These are phyloP conservation scores for Pollenia griseotomentosa DNA, from an alignment of 2,888 invertebrate genomes.

Conservation along the genomic window DNA sequence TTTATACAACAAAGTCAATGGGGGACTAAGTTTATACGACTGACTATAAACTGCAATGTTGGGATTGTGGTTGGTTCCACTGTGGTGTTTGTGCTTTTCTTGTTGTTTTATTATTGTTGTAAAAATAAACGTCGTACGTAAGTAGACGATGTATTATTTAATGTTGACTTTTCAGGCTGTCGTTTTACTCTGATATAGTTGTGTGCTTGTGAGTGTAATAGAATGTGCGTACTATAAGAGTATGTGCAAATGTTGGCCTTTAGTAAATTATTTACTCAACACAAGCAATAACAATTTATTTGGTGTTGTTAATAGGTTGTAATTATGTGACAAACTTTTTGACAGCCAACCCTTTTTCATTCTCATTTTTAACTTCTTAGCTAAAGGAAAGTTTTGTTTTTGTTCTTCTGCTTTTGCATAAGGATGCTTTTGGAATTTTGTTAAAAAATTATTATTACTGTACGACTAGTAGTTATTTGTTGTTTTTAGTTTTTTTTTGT, in stretches of 20 bases:
- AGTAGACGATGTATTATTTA: slow-evolving; percentile 44
- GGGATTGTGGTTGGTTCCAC: slow-evolving; percentile 53
- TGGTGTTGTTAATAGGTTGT: slow-evolving; percentile 76
- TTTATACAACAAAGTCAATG: neutral
- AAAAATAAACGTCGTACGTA: slow-evolving; percentile 10
- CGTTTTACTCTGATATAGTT: slow-evolving; percentile 1
- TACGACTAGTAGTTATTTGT: slow-evolving; percentile 31
- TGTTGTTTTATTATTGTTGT: slow-evolving; percentile 37
- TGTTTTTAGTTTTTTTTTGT: neutral
- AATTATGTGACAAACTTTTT: slow-evolving; percentile 77
- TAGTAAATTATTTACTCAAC: slow-evolving; percentile 71
- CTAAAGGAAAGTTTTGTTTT: slow-evolving; percentile 27
- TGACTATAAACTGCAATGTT: slow-evolving; percentile 49
- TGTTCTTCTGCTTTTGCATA: neutral
- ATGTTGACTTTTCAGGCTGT: slow-evolving; percentile 48
- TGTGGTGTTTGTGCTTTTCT: slow-evolving; percentile 23
- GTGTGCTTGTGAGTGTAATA: slow-evolving; percentile 10
- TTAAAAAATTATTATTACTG: slow-evolving; percentile 61
- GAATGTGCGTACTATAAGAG: slow-evolving; percentile 44
- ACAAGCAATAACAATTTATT: slow-evolving; percentile 75
- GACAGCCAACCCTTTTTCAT: slow-evolving; percentile 76
- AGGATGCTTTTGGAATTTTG: slow-evolving; percentile 49
- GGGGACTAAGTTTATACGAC: slow-evolving; percentile 7
- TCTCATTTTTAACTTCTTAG: neutral
- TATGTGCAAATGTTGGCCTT: slow-evolving; percentile 36